These are phyloP conservation scores for Staurois parvus DNA, from an alignment of 2,797 vertebrate species.

Conservation along the genomic window DNA sequence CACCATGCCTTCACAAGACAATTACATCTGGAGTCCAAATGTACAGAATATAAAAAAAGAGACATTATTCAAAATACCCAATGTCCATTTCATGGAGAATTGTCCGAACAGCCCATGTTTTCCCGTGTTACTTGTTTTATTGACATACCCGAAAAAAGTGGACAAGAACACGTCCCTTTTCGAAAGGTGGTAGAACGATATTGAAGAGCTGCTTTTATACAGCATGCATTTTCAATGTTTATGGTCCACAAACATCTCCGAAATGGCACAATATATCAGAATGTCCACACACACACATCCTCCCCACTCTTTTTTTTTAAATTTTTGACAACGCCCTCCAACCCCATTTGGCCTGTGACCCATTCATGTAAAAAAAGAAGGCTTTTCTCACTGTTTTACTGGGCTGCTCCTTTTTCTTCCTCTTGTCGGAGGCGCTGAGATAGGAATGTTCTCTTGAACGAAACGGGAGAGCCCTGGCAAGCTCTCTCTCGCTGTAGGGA, in stretches of 20 bases:
- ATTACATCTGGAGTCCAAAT: conserved; percentile 53
- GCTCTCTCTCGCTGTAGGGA: conserved; percentile 91
- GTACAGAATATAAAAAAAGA: conserved; percentile 55
- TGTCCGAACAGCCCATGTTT: conserved; percentile 50
- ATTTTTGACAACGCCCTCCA: conserved; percentile 61
- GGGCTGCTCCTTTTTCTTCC: conserved; percentile 85
- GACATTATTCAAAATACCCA: conserved; percentile 51
- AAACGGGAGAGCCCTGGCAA: conserved; percentile 80
- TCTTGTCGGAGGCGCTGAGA: conserved; percentile 81
- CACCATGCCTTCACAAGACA: conserved; percentile 58
- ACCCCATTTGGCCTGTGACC: conserved; percentile 63
- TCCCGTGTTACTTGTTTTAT: conserved; percentile 34
- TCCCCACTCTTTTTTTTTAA: conserved; percentile 35
- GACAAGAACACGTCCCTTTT: conserved; percentile 51
- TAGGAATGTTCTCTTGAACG: conserved; percentile 80
- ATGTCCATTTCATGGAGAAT: conserved; percentile 51
- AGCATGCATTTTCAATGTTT: conserved; percentile 59
- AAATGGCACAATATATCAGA: conserved; percentile 48
- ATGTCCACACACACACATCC: conserved; percentile 58
- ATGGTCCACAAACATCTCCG: conserved; percentile 54
- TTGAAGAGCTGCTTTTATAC: conserved; percentile 50
- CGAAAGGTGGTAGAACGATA: conserved; percentile 49
- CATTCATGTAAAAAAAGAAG: conserved; percentile 66
- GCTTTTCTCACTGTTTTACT: conserved; percentile 88
- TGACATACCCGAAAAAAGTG: conserved; percentile 45